Base-by-base conservation (phyloP, 2,797 vertebrate genomes). In the Bradypodion pumilum region DNA sequence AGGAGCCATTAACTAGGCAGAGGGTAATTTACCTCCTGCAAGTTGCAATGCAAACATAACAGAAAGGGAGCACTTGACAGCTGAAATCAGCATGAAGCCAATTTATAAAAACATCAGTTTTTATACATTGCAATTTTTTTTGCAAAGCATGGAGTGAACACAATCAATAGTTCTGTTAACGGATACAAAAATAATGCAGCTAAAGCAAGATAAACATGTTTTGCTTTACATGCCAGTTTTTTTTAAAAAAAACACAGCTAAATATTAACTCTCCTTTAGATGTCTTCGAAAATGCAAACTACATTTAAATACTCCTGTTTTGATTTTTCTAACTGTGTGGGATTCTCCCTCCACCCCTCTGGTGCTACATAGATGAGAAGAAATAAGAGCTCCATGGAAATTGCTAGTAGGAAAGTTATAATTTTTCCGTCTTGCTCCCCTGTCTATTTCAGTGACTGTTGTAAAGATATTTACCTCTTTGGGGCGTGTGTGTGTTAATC, bases 271-370 rank as follows among this genome's bases (percentile, higher is more conserved):
- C 52, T 63, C 77, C 49, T 37, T 74, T 32, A 10, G 32, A 80
- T 69, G 2, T 70, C 78, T 86, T 88, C 79, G 86, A 85, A 66
- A 66, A 76, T 80, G 80, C 78, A 60, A 90, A 8, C 10, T 44
- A 2, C 66, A 83, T 86, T 52, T 84, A 79, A 81, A 37, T 81
- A 59, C 44, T 76, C 42, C 23, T 40, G 16, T 37, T 74, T 68
- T 56, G 44, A 44, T n/a, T n/a, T 12, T 80, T n/a, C 40, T n/a
- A 69, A 78, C 25, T 87, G 23, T 82, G 8, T n/a, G 8, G 7
- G 29, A 68, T 90, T 56, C 52, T 15, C 1, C 46, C 52, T 4
- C 52, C 19, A 56, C 19, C 52, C 7, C 13, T 19, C 85, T 82
- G 3, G 75, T 89, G 60, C 2, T 25, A 1, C 74, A 23, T 77